Conservation (phyloP, 1,140 invertebrate genomes). For the Anadara kagoshimensis region DNA sequence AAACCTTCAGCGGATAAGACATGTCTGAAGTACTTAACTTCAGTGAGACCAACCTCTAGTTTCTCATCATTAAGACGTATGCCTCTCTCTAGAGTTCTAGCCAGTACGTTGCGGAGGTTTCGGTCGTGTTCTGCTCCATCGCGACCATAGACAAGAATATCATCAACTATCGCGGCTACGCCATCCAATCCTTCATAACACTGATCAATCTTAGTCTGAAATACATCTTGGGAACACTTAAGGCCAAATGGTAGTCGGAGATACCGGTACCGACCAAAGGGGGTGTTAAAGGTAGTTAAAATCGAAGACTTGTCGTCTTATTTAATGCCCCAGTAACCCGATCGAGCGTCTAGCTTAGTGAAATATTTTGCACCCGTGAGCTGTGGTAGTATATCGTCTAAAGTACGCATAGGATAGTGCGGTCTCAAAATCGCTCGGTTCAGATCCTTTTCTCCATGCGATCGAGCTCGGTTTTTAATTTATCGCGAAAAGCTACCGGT, state of each 20-base stretch:
- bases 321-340: constrained; percentile 68
- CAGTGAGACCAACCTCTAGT: constrained; percentile 7
- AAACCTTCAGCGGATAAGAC: constrained; percentile 27
- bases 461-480: constrained; percentile 40
- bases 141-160: constrained; percentile 63
- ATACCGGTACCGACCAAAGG: constrained; percentile 68
- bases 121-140: constrained; percentile 42
- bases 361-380: constrained; percentile 31
- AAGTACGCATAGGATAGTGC: too few species aligned
- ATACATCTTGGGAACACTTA: constrained; percentile 32
- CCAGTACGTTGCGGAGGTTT: constrained; percentile 27
- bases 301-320: constrained; percentile 63
- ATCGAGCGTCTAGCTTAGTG: constrained; percentile 55
- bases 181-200: constrained; percentile 50
- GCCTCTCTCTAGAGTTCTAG: constrained; percentile 21
- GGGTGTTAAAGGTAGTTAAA: constrained; percentile 54
- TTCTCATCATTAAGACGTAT: constrained; percentile 40
- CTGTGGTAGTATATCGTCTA: too few species aligned
- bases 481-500: constrained; percentile 46
- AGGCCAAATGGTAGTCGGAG: constrained; percentile 65
- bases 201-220: constrained; percentile 28
- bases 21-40: constrained; percentile 60
- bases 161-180: constrained; percentile 67
- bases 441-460: constrained; percentile 50
- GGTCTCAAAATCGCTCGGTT: constrained; percentile 74